Base-by-base conservation (phyloP, 2,797 vertebrate species). In the Carduelis carduelis region DNA sequence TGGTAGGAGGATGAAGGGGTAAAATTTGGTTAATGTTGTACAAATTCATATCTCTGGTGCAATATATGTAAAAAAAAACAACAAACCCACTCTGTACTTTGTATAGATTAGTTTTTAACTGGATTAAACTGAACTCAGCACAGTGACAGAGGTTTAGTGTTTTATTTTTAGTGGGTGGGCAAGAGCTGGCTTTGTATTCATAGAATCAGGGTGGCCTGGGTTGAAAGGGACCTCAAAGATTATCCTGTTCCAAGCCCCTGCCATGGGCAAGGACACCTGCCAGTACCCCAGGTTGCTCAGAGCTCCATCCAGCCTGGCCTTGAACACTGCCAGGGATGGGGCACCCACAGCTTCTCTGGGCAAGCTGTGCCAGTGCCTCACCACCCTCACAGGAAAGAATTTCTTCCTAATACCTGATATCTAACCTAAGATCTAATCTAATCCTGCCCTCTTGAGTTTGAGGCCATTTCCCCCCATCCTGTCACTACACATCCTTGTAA, bases 41-140 rank as follows among this genome's bases (percentile, higher is more conserved):
- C 83, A 95, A 96, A 94, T 90, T 94, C 30, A 61, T 94, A 90
- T 92, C 59, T 90, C 89, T 89, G 79, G 78, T 96, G 93, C 87
- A 97, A 77, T 97, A 92, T 95, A 94, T 86, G 39, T 97, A 78
- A 35, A 83, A 84, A 92, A 66, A 28, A 46, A 32, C 39, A 43
- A 18, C 39, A 39, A 37, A 72, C 93, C 86, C 24, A 4, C 55
- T 91, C 82, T 34, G 60, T 93, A 68, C 65, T 97, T 97, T 96
- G 88, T 92, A 95, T 96, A 93, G 68, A 78, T 95, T 94, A 93
- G 90, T 94, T 97, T 97, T 96, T 91, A 97, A 97, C 91, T 90
- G 78, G 87, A 97, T 95, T 98, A 97, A 98, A 97, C 76, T 90
- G 92, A 96, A 92, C 53, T 95, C 86, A 78, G 87, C 18, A 15